Conservation (phyloP, 1,140 invertebrate genomes). For the Drosophila biarmipes region DNA sequence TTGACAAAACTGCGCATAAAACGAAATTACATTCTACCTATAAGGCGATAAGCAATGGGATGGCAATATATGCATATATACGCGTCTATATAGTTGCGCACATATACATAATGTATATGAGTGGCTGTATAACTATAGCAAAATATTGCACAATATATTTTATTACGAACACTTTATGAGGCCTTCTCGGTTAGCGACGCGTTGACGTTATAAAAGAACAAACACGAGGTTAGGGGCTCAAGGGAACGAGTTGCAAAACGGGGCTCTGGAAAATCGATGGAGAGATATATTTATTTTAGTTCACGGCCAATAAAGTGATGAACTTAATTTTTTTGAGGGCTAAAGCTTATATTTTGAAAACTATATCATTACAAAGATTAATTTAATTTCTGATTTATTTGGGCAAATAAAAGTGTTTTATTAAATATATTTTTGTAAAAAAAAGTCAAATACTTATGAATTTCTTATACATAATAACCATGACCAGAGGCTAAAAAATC, state of each 20-base stretch:
- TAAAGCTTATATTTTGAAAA: not conserved
- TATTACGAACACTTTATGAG: conserved; percentile 57
- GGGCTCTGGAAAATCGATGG: conserved; percentile 24
- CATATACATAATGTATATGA: conserved; percentile 42
- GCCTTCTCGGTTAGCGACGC: conserved; percentile 23
- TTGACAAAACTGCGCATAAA: conserved; percentile 78
- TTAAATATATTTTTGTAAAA: no score
- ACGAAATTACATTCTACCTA: conserved; percentile 74
- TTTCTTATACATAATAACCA: no score
- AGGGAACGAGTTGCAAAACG: not conserved
- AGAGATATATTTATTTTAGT: conserved; percentile 11
- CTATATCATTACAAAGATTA: no score
- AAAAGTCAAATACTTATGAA: no score
- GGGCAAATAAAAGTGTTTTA: no score
- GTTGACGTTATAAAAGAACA: conserved; percentile 48
- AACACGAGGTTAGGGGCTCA: conserved; percentile 12
- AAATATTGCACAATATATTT: conserved; percentile 63
- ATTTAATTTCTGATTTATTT: no score
- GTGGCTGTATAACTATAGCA: conserved; percentile 50
- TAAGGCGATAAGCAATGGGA: conserved; percentile 51
- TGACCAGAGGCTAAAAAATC: no score
- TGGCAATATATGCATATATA: conserved; percentile 44
- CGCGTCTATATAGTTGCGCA: conserved; percentile 28
- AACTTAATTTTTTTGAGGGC: not conserved
- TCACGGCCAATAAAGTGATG: conserved; percentile 4